A percentile compares a stretch with the other conserved stretches of the same genome.
Conservation (phyloP, 2,797 vertebrate species). For the Fundulus diaphanus region DNA sequence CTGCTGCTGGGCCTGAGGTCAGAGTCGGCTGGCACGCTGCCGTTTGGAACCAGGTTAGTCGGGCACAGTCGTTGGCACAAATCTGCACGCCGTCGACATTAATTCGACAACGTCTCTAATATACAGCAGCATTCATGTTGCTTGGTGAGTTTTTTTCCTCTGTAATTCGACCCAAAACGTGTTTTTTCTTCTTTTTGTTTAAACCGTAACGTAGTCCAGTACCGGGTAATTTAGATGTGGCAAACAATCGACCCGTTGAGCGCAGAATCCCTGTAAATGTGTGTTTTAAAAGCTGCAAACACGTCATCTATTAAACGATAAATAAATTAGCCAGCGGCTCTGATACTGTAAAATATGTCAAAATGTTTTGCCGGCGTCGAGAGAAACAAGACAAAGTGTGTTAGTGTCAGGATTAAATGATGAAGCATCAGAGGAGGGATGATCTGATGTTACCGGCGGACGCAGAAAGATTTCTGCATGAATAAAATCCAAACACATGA, state of each 20-base stretch:
- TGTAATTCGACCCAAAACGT: not conserved
- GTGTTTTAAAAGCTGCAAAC: constrained; percentile 15
- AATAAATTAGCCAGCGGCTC: constrained; percentile 11
- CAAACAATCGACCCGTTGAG: not conserved
- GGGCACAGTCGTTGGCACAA: constrained; percentile 28
- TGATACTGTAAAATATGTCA: constrained; percentile 25
- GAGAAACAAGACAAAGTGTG: constrained; percentile 2
- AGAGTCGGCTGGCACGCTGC: constrained; percentile 31
- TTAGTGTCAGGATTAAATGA: constrained; percentile 36
- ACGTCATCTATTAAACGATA: constrained; percentile 9
- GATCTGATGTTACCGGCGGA: not conserved
- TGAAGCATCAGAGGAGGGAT: constrained; percentile 13
- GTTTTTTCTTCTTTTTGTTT: not conserved
- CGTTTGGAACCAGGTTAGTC: constrained; percentile 54
- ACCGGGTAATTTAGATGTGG: not conserved
- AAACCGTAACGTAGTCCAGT: not conserved
- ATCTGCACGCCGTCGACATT: constrained; percentile 24
- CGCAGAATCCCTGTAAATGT: not conserved
- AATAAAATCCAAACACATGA: constrained; percentile 10
- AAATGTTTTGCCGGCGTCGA: constrained; percentile 47
- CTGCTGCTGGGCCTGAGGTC: constrained; percentile 32
- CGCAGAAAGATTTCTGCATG: constrained; percentile 5
- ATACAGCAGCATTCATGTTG: constrained; percentile 21
- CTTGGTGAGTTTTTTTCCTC: constrained; percentile 16
- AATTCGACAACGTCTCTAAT: not conserved